phyloP scores from a whole-genome alignment of 1,140 invertebrate species.

The Drosophila nigrodunni region DNA sequence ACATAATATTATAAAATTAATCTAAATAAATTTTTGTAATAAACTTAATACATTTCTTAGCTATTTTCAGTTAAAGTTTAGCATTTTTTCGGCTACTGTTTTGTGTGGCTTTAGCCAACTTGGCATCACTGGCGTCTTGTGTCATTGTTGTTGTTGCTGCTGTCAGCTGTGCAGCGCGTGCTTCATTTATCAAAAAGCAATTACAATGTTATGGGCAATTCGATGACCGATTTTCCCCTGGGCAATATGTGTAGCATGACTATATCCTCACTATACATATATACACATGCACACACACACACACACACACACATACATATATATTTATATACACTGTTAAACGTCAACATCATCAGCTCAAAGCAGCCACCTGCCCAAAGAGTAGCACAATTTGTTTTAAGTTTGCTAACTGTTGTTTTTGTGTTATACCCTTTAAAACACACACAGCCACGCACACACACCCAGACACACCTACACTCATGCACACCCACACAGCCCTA shows the following conservation, averaged over 20 bases:
- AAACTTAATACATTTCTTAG: too few relatives aligned
- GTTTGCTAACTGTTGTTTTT: conserved; percentile 20
- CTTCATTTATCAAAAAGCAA: conserved; percentile 82
- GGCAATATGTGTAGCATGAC: conserved; percentile 21
- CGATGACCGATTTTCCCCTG: conserved; percentile 61
- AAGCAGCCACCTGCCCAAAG: conserved; percentile 13
- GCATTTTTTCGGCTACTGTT: too few relatives aligned
- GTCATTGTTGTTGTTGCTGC: conserved; percentile 43
- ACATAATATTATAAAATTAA: too few relatives aligned
- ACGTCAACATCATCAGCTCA: conserved; percentile 16
- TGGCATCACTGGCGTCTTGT: too few relatives aligned
- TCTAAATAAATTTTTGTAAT: too few relatives aligned
- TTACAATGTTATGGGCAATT: conserved; percentile 75
- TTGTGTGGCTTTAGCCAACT: too few relatives aligned
- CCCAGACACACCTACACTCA: too few relatives aligned
- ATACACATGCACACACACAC: conserved; percentile 1
- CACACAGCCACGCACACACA: neutral
- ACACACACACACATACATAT: conserved; percentile 3
- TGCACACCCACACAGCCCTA: too few relatives aligned
- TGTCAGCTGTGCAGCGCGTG: conserved; percentile 79
- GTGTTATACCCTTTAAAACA: conserved; percentile 4
- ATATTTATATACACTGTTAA: conserved; percentile 6
- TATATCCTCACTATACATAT: neutral
- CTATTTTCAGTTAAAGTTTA: too few relatives aligned
- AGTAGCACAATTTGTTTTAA: conserved; percentile 16